Percentiles rank a stretch among this genome's conserved stretches.
phyloP scores from a whole-genome alignment of 2,888 invertebrate genomes.

The Automeris io region DNA sequence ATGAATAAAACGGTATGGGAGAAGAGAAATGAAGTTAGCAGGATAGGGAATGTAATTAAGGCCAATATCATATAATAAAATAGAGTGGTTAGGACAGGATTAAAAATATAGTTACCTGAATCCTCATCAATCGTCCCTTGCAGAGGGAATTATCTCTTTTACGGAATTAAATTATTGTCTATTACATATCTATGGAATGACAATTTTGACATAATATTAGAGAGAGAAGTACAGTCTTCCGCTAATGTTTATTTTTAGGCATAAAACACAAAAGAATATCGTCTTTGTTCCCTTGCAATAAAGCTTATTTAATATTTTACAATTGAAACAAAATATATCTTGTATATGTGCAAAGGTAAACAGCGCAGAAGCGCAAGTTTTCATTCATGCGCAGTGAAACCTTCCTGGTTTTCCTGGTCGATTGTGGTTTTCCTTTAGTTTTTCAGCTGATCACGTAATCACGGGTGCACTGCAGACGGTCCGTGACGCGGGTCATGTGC shows the following conservation, averaged over 20 bases:
- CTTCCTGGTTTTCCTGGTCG: slow-evolving; percentile 64
- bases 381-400: slow-evolving; percentile 74
- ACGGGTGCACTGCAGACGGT: slow-evolving; percentile 59
- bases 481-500: slow-evolving; percentile 66
- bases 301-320: slow-evolving; percentile 2
- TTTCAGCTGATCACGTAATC: slow-evolving; percentile 74
- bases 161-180: no score
- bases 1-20: no score
- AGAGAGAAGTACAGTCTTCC: background rate
- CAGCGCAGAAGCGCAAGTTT: slow-evolving; percentile 67
- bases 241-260: background rate
- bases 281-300: fast-evolving
- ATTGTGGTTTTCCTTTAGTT: slow-evolving; percentile 71
- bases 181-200: slow-evolving; percentile 19
- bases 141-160: no score
- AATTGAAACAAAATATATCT: background rate
- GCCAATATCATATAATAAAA: no score
- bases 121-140: no score
- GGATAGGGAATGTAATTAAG: no score
- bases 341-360: slow-evolving; percentile 26
- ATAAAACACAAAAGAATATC: slow-evolving; percentile 4
- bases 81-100: no score
- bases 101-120: no score
- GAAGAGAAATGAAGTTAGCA: no score
- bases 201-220: slow-evolving; percentile 25